phyloP scores from a whole-genome alignment of 2,888 invertebrate species.

The Tachystola acroxantha region DNA sequence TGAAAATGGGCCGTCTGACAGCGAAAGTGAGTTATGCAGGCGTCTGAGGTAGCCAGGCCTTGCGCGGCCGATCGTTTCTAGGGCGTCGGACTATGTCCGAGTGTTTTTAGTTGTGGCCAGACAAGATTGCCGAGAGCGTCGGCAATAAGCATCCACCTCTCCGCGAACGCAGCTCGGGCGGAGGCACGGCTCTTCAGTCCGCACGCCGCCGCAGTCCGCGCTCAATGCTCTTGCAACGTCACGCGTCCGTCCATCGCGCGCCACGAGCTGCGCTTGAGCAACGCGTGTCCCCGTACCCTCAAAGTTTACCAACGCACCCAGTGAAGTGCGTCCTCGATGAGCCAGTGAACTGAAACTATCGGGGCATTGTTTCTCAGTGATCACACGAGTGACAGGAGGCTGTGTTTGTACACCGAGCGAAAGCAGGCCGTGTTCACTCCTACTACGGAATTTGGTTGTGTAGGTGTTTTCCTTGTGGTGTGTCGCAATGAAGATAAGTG shows the following conservation, averaged over 20 bases:
- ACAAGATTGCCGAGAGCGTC: slow-evolving; percentile 5
- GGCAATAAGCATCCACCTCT: slow-evolving; percentile 3
- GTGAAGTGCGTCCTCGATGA: slow-evolving; percentile 5
- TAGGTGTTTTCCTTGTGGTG: slow-evolving; percentile 61
- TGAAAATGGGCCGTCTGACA: slow-evolving; percentile 40
- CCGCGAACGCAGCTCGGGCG: slow-evolving; percentile 11
- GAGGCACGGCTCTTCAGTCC: slow-evolving; percentile 29
- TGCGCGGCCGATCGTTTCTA: slow-evolving; percentile 46
- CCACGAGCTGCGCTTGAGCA: slow-evolving; percentile 14
- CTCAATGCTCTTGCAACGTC: slow-evolving; percentile 27
- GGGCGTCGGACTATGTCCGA: slow-evolving; percentile 32
- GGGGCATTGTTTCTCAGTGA: slow-evolving; percentile 7
- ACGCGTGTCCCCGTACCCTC: slow-evolving; percentile 10
- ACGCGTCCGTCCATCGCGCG: slow-evolving; percentile 12
- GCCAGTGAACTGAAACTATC: slow-evolving; percentile 3
- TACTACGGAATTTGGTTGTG: slow-evolving; percentile 52
- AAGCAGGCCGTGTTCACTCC: slow-evolving; percentile 56
- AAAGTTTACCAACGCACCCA: slow-evolving; percentile 1
- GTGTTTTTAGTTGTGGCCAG: slow-evolving; percentile 6
- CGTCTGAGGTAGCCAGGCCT: slow-evolving; percentile 17
- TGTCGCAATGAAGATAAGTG: slow-evolving; percentile 73
- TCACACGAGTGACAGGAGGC: slow-evolving; percentile 16
- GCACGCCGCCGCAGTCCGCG: slow-evolving; percentile 8
- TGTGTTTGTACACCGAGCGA: slow-evolving; percentile 47
- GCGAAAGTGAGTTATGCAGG: slow-evolving; percentile 57